phyloP scores from a whole-genome alignment of 2,888 invertebrate genomes.

The Hyppa rectilinea region DNA sequence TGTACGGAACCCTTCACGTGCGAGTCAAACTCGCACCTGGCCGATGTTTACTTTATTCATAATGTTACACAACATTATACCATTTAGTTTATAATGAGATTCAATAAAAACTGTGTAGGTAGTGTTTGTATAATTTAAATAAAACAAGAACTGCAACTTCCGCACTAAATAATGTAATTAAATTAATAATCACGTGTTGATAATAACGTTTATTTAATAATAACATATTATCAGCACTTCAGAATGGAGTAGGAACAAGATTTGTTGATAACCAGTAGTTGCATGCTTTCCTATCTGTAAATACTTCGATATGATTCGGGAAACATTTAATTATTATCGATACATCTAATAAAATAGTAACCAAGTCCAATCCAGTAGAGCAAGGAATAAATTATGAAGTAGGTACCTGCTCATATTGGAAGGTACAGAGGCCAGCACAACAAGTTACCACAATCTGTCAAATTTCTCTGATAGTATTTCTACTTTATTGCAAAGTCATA shows the following conservation, averaged over 20 bases:
- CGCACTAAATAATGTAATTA: neutral
- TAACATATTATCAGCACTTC: slow-evolving; percentile 39
- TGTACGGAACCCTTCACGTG: too few relatives aligned
- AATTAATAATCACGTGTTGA: slow-evolving; percentile 29
- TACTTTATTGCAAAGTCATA: too few relatives aligned
- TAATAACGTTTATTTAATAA: slow-evolving; percentile 30
- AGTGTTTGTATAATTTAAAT: neutral
- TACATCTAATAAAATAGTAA: too few relatives aligned
- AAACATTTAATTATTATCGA: neutral
- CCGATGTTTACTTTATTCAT: too few relatives aligned
- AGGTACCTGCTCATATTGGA: too few relatives aligned
- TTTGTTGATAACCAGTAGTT: slow-evolving; percentile 25
- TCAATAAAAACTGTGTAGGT: slow-evolving; percentile 3
- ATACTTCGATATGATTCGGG: slow-evolving; percentile 15
- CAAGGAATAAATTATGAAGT: too few relatives aligned
- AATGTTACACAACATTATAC: slow-evolving; percentile 25
- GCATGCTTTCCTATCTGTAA: slow-evolving; percentile 1
- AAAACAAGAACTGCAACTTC: neutral
- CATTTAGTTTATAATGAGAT: neutral
- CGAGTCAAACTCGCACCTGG: too few relatives aligned
- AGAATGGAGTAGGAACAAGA: slow-evolving; percentile 41
- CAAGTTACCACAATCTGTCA: too few relatives aligned
- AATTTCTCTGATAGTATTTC: too few relatives aligned
- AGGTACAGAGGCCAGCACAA: too few relatives aligned
- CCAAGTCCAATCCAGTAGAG: too few relatives aligned